Conservation (phyloP, 1,140 invertebrate genomes). For the Eueides isabella region DNA sequence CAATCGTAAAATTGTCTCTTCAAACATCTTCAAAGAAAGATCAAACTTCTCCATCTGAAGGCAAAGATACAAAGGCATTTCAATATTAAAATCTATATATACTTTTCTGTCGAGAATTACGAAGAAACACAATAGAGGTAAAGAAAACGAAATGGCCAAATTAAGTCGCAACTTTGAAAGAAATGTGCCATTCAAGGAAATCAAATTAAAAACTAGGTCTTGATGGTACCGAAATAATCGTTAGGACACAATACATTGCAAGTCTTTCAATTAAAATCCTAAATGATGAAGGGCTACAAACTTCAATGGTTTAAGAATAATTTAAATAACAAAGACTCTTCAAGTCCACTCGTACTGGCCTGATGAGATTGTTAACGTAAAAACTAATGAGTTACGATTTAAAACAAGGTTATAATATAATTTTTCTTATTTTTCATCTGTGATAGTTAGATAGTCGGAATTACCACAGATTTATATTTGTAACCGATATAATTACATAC, state of each 20-base stretch:
- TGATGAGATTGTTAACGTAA: conserved; percentile 42
- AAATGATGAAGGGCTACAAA: conserved; percentile 33
- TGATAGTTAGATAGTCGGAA: too few relatives aligned
- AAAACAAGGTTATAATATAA: conserved; percentile 40
- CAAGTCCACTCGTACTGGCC: conserved; percentile 30
- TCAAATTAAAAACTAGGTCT: conserved; percentile 26
- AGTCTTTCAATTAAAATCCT: conserved; percentile 39
- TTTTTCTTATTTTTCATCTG: too few relatives aligned
- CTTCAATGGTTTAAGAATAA: conserved; percentile 46
- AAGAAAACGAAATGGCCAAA: conserved; percentile 30
- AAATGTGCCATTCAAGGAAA: conserved; percentile 26
- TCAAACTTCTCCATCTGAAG: conserved; percentile 46
- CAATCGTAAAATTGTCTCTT: conserved; percentile 43
- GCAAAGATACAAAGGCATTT: conserved; percentile 43
- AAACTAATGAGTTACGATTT: conserved; percentile 41
- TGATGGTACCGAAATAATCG: background rate
- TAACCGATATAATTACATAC: too few relatives aligned
- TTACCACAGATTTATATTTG: too few relatives aligned
- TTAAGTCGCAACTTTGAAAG: conserved; percentile 12
- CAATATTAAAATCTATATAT: conserved; percentile 52
- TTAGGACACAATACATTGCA: conserved; percentile 1
- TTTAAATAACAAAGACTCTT: conserved; percentile 40
- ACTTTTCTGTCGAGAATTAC: conserved; percentile 28
- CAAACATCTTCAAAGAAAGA: conserved; percentile 38
- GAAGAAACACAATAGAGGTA: conserved; percentile 38